A percentile compares a stretch with the other conserved stretches of the same genome.
Conservation (phyloP, 2,797 vertebrate genomes). For the Lophius americanus region DNA sequence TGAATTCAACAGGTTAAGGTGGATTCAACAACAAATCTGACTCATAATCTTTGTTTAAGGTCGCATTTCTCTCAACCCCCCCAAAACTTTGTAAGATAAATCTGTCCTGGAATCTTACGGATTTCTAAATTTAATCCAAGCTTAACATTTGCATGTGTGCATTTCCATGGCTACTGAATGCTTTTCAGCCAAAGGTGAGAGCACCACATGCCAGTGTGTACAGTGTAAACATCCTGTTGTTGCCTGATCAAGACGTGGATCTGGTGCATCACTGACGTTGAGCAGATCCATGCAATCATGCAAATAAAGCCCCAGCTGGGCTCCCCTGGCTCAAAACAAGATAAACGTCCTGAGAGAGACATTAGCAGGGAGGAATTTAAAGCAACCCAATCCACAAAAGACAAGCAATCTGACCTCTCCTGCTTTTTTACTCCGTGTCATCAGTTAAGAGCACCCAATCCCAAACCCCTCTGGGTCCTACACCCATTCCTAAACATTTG, state of each 20-base stretch:
- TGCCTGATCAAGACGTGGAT: constrained; percentile 42
- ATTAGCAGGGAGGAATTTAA: constrained; percentile 35
- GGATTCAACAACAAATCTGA: constrained; percentile 13
- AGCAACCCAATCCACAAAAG: constrained; percentile 22
- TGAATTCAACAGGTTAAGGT: constrained; percentile 7
- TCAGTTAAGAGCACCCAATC: constrained; percentile 43
- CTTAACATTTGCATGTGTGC: constrained; percentile 8
- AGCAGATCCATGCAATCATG: constrained; percentile 39
- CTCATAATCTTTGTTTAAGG: constrained; percentile 3
- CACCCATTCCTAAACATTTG: constrained; percentile 18
- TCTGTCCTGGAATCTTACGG: background rate
- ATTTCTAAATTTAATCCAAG: constrained; percentile 4
- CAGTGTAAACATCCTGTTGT: constrained; percentile 64
- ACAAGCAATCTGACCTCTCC: constrained; percentile 16
- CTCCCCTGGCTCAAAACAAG: constrained; percentile 9
- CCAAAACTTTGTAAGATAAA: background rate
- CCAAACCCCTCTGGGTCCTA: constrained; percentile 40
- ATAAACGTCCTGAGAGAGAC: constrained; percentile 14
- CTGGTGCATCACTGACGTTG: constrained; percentile 19
- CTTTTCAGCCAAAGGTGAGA: constrained; percentile 41
- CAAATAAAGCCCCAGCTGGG: constrained; percentile 23
- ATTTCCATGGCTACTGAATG: constrained; percentile 10
- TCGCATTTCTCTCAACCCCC: constrained; percentile 1
- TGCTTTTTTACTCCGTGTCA: constrained; percentile 12
- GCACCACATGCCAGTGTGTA: constrained; percentile 62